These are phyloP conservation scores for Penelope pileata DNA, from an alignment of 2,113 vertebrate genomes.

Conservation along the genomic window DNA sequence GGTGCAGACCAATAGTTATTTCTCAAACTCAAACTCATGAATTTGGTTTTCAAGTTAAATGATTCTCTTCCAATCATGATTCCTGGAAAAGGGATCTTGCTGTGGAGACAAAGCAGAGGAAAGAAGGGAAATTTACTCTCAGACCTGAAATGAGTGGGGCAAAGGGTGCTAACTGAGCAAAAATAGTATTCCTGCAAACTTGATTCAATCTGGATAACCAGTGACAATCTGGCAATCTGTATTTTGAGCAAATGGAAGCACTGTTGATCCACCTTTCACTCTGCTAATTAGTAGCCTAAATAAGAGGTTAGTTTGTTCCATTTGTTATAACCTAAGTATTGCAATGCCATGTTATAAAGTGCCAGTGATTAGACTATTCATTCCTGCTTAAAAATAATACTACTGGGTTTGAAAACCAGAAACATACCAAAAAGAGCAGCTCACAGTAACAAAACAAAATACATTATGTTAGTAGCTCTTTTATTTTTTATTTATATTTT, in stretches of 20 bases:
- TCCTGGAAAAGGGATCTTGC: neutral
- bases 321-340: slow-evolving; percentile 30
- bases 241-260: neutral
- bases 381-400: slow-evolving; percentile 1
- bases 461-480: neutral
- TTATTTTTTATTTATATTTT: slow-evolving; percentile 40
- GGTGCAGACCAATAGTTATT: neutral
- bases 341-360: neutral
- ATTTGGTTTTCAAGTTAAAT: neutral
- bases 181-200: neutral
- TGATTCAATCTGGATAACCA: neutral
- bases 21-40: neutral
- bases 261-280: slow-evolving; percentile 18
- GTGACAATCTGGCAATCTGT: neutral
- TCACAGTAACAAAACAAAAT: neutral
- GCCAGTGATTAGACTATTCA: neutral
- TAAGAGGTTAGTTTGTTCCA: neutral
- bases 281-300: slow-evolving; percentile 37
- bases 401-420: neutral
- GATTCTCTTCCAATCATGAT: neutral
- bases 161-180: neutral
- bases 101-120: neutral
- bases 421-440: neutral
- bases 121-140: neutral
- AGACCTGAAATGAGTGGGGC: neutral